Percentiles rank a stretch among this genome's conserved stretches.
These are phyloP conservation scores for Entomobrya proxima DNA, from an alignment of 2,888 invertebrate genomes.

Conservation along the genomic window DNA sequence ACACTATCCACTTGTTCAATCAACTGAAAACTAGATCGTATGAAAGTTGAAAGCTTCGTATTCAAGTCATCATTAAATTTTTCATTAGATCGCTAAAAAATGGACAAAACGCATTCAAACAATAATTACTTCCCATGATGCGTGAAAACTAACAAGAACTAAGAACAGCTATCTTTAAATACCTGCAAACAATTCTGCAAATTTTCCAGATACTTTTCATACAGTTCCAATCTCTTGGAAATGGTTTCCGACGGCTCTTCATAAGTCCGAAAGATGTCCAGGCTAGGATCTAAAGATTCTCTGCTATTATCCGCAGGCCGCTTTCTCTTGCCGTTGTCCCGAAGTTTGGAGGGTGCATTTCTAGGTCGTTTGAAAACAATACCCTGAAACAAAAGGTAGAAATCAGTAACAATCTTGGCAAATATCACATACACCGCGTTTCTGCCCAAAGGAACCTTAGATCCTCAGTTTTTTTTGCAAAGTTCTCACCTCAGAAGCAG, in stretches of 20 bases:
- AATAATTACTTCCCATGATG: too few species aligned
- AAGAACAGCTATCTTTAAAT: background rate
- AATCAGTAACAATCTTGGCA: too few species aligned
- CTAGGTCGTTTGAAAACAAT: constrained; percentile 40
- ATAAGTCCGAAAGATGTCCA: constrained; percentile 36
- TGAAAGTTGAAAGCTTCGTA: constrained; percentile 13
- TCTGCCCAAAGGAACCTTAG: too few species aligned
- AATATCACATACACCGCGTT: too few species aligned
- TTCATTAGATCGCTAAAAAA: constrained; percentile 10
- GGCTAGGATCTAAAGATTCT: background rate
- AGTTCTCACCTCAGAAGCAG: too few species aligned
- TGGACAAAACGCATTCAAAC: background rate
- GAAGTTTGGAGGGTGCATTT: background rate
- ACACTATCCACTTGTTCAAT: constrained; percentile 23
- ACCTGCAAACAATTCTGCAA: background rate
- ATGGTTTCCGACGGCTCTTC: constrained; percentile 55
- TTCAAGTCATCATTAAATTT: constrained; percentile 27
- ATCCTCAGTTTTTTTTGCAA: too few species aligned
- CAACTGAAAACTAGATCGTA: constrained; percentile 23
- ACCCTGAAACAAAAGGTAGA: constrained; percentile 36
- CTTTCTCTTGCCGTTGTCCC: background rate
- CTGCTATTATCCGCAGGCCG: too few species aligned
- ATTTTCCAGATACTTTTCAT: background rate
- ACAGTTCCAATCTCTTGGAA: constrained; percentile 13
- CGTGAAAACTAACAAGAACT: too few species aligned